phyloP scores from a whole-genome alignment of 1,140 invertebrate genomes.

The Psilanteris sp. region DNA sequence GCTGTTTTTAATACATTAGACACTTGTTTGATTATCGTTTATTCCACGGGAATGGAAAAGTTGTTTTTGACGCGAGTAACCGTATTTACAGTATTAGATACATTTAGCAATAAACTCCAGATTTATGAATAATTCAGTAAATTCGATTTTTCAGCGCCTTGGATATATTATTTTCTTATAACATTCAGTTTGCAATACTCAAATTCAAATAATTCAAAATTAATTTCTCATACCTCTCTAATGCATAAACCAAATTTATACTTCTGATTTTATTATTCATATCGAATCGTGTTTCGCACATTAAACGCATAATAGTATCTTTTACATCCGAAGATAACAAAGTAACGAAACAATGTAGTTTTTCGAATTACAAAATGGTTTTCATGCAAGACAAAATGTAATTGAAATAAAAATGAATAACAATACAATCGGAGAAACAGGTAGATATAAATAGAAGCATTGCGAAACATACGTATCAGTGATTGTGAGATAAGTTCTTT shows the following conservation, averaged over 20 bases:
- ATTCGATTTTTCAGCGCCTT: not conserved
- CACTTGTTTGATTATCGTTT: slow-evolving; percentile 7
- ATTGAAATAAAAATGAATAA: slow-evolving; percentile 22
- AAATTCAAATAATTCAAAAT: too few species aligned
- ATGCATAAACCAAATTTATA: too few species aligned
- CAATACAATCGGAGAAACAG: slow-evolving; percentile 17
- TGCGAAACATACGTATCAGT: slow-evolving; percentile 29
- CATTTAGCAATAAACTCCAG: slow-evolving; percentile 4
- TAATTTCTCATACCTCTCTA: too few species aligned
- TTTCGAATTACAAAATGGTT: slow-evolving; percentile 13
- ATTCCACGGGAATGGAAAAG: slow-evolving; percentile 2
- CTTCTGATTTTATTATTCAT: too few species aligned
- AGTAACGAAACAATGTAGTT: slow-evolving; percentile 17
- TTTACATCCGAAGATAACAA: slow-evolving; percentile 8
- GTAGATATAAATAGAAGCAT: slow-evolving; percentile 19
- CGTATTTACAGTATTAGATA: slow-evolving; percentile 14
- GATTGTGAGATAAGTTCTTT: slow-evolving; percentile 34
- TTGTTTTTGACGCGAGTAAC: slow-evolving; percentile 11
- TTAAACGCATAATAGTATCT: slow-evolving; percentile 8
- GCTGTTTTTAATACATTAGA: slow-evolving; percentile 7
- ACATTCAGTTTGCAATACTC: too few species aligned
- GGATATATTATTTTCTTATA: too few species aligned
- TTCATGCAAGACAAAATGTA: slow-evolving; percentile 29
- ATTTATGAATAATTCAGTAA: slow-evolving; percentile 15
- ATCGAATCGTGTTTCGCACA: slow-evolving; percentile 1